These are phyloP conservation scores for Drosophila sp. DNA, from an alignment of 1,140 invertebrate genomes.

Conservation along the genomic window DNA sequence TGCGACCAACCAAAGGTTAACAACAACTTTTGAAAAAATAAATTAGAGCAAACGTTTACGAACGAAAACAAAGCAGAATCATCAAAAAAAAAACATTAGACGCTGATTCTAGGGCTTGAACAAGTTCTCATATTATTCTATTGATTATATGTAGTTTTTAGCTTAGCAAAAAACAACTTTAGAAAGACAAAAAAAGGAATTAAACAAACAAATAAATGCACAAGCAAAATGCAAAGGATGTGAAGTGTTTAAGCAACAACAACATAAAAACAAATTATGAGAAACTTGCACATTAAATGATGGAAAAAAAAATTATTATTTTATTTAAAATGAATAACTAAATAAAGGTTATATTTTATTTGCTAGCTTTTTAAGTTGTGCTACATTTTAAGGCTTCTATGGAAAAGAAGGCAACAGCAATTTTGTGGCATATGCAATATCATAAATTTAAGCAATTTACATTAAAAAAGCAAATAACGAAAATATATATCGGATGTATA, in stretches of 20 bases:
- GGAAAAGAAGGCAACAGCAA: slow-evolving; percentile 38
- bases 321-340: slow-evolving; percentile 39
- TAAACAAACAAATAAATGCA: slow-evolving; percentile 26
- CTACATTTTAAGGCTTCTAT: slow-evolving; percentile 61
- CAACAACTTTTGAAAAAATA: slow-evolving; percentile 59
- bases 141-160: slow-evolving; percentile 51
- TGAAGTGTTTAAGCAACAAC: slow-evolving; percentile 50
- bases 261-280: slow-evolving; percentile 22
- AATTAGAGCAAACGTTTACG: slow-evolving; percentile 24
- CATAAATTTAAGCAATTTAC: slow-evolving; percentile 66
- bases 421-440: slow-evolving; percentile 80
- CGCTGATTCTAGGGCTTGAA: slow-evolving; percentile 23
- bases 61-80: slow-evolving; percentile 8
- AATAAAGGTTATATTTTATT: slow-evolving; percentile 50
- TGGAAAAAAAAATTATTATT: slow-evolving; percentile 26
- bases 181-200: slow-evolving; percentile 28
- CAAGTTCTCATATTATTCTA: slow-evolving; percentile 25
- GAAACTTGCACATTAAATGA: slow-evolving; percentile 24
- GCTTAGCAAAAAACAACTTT: slow-evolving; percentile 46
- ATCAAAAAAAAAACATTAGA: slow-evolving; percentile 2
- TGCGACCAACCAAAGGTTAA: slow-evolving; percentile 77
- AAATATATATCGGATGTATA: slow-evolving; percentile 53
- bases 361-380: slow-evolving; percentile 66
- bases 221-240: slow-evolving; percentile 30
- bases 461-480: slow-evolving; percentile 11